Base-by-base conservation (phyloP, 2,797 vertebrate species). In the Pangasius larnaudii region DNA sequence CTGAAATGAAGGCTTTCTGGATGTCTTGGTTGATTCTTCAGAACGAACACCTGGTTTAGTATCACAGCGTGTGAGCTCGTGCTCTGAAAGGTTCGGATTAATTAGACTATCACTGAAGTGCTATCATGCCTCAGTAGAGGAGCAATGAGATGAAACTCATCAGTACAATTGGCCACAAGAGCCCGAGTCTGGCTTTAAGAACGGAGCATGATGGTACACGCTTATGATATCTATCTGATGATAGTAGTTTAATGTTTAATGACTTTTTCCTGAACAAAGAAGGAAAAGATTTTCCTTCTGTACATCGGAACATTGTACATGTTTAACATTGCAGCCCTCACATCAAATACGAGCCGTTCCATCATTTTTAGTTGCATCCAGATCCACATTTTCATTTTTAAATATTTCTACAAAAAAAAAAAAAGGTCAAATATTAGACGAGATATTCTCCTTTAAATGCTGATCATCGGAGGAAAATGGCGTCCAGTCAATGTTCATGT, bases 61-160 rank as follows among this genome's bases (percentile, higher is more conserved):
- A 2, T 51, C 27, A 1, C 72, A 11, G 3, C 39, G 30, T 24
- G 33, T 2, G 33, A 14, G 19, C 33, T 10, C 2, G 30, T 22
- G 51, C 22, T 53, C 46, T 51, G 42, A 63, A 63, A 59, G 67
- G 69, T 56, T 58, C 27, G 63, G 24, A n/a, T 71, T 85, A 39
- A 78, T 69, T 88, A 59, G 36, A 11, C 5, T 13, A 2, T 59
- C 56, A 14, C 19, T 80, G 78, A 59, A 80, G 78, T 59, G 46
- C 3, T 63, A 13, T 79, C 16, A 33, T 13, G 16, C 39, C 27
- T 79, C 49, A 11, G 36, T 24, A 58, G 51, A 84, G 16, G 58
- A 39, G 80, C 53, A 7, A n/a, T 49, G 71, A 78, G 61, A 56
- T 84, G 58, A 84, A 78, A 78, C 61, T 30, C 72, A 33, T 78